These are phyloP conservation scores for Penaeus indicus DNA, from an alignment of 1,140 invertebrate species.

Conservation along the genomic window DNA sequence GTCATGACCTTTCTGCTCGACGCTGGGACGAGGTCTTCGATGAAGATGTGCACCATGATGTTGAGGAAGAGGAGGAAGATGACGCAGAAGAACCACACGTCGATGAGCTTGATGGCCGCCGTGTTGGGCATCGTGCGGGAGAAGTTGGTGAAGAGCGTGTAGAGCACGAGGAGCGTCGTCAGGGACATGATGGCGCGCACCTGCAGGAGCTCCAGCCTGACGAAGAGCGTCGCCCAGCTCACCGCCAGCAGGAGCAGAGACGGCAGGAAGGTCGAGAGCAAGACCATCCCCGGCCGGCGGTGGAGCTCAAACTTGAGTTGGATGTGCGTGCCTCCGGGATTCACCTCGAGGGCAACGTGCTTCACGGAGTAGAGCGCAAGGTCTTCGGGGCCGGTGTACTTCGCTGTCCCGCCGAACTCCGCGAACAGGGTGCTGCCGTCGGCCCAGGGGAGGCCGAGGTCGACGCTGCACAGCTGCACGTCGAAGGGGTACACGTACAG, in stretches of 20 bases:
- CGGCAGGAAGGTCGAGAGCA: conserved; percentile 40
- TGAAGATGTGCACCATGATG: conserved; percentile 49
- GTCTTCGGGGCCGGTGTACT: conserved; percentile 31
- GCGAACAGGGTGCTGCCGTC: conserved; percentile 10
- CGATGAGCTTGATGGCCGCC: conserved; percentile 41
- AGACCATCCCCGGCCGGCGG: not conserved
- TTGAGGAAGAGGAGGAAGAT: conserved; percentile 52
- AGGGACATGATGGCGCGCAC: conserved; percentile 43
- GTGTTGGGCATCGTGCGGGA: conserved; percentile 40
- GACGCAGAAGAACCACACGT: conserved; percentile 13
- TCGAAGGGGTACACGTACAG: conserved; percentile 40
- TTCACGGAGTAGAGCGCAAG: conserved; percentile 20
- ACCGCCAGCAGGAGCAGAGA: conserved; percentile 25
- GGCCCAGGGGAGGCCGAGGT: conserved; percentile 1
- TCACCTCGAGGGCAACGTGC: not conserved
- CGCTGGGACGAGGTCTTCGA: not conserved
- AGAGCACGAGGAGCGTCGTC: conserved; percentile 52
- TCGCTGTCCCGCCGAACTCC: not conserved
- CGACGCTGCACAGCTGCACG: conserved; percentile 39
- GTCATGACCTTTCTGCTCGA: too few species aligned
- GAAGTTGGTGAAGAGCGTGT: conserved; percentile 49
- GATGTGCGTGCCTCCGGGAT: not conserved
- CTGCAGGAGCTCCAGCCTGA: conserved; percentile 27
- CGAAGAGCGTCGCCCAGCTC: conserved; percentile 41
- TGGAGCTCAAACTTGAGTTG: conserved; percentile 30